Evolutionary conservation across 2,797 vertebrate genomes (phyloP).

Genomic region (Gymnoscopelus braueri): DNA sequence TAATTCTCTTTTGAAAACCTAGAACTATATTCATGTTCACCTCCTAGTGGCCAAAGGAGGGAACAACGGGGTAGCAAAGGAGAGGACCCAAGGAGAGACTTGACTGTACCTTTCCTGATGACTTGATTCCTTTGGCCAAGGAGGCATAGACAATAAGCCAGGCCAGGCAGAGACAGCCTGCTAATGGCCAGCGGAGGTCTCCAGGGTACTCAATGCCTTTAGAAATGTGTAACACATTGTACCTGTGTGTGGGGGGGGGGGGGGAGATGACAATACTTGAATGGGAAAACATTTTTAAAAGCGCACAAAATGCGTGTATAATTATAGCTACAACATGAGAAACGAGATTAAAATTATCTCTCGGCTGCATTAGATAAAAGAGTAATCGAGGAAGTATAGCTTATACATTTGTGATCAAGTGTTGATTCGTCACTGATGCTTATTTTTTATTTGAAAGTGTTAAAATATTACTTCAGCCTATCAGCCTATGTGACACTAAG

Average conservation of each 20-base stretch:
- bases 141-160: slow-evolving; percentile 97
- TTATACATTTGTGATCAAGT: too few relatives aligned
- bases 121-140: slow-evolving; percentile 98
- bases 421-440: too few relatives aligned
- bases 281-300: not conserved
- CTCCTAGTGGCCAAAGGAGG: not conserved
- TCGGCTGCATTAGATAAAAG: too few relatives aligned
- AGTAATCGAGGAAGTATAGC: too few relatives aligned
- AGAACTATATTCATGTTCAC: not conserved
- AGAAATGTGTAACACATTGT: slow-evolving; percentile 97
- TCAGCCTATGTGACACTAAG: too few relatives aligned
- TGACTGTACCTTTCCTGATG: slow-evolving; percentile 92
- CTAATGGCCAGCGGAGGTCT: slow-evolving; percentile 94
- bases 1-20: not conserved
- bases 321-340: too few relatives aligned
- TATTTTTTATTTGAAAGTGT: too few relatives aligned
- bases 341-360: too few relatives aligned
- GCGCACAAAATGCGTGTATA: too few relatives aligned
- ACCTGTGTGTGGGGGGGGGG: slow-evolving; percentile 76
- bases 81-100: not conserved
- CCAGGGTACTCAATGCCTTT: slow-evolving; percentile 97
- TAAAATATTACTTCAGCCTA: too few relatives aligned
- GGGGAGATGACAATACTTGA: not conserved
- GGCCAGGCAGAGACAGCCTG: slow-evolving; percentile 90
- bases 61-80: not conserved